These are phyloP conservation scores for Branchipolynoe longqiensis DNA, from an alignment of 2,888 invertebrate genomes.

Conservation along the genomic window DNA sequence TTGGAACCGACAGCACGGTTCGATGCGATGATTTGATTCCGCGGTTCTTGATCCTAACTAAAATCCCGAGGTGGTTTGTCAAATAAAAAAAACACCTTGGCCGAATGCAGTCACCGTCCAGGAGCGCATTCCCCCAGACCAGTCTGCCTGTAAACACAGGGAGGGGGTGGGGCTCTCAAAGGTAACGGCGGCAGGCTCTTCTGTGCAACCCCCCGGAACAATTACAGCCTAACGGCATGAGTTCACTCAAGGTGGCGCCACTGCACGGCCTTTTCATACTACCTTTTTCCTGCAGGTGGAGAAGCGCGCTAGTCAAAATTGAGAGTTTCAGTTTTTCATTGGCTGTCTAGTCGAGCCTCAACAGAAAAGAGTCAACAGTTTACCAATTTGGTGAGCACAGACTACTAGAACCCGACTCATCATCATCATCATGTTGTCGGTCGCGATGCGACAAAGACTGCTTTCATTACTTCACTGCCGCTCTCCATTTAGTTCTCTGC, in stretches of 20 bases:
- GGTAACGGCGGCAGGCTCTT: slow-evolving; percentile 22
- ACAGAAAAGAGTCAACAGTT: too few species aligned
- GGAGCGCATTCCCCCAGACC: not conserved
- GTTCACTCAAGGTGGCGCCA: not conserved
- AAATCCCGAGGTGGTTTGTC: slow-evolving; percentile 15
- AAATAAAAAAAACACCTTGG: too few species aligned
- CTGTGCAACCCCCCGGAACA: not conserved
- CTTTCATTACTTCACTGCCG: too few species aligned
- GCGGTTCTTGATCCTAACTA: not conserved
- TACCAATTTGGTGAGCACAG: too few species aligned
- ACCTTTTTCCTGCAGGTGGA: too few species aligned
- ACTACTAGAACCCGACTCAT: too few species aligned
- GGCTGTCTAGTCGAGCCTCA: too few species aligned
- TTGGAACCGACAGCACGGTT: not conserved
- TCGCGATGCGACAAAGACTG: too few species aligned
- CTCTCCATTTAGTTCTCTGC: too few species aligned
- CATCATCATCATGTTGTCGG: too few species aligned
- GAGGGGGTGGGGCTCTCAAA: slow-evolving; percentile 1
- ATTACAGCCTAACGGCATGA: not conserved
- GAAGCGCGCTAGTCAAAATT: too few species aligned
- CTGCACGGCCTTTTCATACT: not conserved
- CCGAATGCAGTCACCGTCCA: not conserved
- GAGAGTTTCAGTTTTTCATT: too few species aligned
- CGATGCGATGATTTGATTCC: not conserved
- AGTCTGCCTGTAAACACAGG: slow-evolving; percentile 13